Evolutionary conservation across 2,113 vertebrate genomes (phyloP).

Genomic region (Elachura formosa): DNA sequence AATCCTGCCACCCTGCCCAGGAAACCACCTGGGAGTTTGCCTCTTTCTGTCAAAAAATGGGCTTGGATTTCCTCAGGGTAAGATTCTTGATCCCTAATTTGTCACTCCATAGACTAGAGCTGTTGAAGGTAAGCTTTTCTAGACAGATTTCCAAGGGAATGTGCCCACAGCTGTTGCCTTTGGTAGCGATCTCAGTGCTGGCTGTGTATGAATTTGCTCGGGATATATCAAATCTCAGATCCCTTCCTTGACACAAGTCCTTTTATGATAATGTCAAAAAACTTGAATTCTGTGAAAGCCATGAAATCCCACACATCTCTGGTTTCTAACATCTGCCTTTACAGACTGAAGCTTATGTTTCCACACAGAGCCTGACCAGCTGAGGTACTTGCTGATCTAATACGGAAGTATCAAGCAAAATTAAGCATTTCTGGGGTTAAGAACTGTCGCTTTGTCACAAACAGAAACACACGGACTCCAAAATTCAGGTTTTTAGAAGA

Average conservation of each 20-base stretch:
- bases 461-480: too few species aligned
- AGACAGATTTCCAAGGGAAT: neutral
- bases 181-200: neutral
- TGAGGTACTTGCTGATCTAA: neutral
- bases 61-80: neutral
- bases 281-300: neutral
- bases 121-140: neutral
- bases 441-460: too few species aligned
- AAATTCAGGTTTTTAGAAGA: too few species aligned
- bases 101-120: neutral
- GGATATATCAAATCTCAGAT: neutral
- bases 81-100: neutral
- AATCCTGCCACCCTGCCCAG: neutral
- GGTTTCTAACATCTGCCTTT: neutral
- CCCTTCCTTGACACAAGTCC: neutral
- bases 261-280: neutral
- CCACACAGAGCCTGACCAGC: neutral
- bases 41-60: neutral
- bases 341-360: accelerated
- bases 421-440: neutral
- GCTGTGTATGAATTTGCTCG: neutral
- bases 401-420: neutral
- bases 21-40: neutral
- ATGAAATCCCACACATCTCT: neutral
- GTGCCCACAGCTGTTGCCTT: neutral